Evolutionary conservation across 2,113 vertebrate genomes (phyloP), one percentile per base, ranked within the genome.

Genomic region (Pachypanchax playfairii): DNA sequence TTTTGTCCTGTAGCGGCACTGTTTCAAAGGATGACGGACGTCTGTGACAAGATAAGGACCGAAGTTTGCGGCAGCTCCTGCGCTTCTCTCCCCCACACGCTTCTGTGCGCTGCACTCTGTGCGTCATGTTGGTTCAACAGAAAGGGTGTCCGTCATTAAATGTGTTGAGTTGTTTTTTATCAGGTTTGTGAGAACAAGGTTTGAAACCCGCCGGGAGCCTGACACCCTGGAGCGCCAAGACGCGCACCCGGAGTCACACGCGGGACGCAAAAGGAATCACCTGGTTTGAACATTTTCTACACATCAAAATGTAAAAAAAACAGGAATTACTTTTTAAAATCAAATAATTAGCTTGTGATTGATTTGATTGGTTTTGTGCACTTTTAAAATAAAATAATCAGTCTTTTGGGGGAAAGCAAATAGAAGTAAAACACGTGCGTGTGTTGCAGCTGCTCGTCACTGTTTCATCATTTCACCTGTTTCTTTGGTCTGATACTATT

Each of bases 161-260:
- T 73, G 78, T 88, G 85, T 79, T 67, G 21, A 85, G 88, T 91
- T 92, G 86, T 86, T 89, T 88, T 35, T 90, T 85, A 87, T n/a
- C 71, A 82, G 66, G 50, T 46, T 47, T 49, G 73, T 87, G 82
- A 87, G 84, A 90, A 89, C 82, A 86, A 80, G 73, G 70, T 85
- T 63, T 85, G 61, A 80, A 88, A 89, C 86, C 53, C 80, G 25
- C 75, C 41, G 80, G 87, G 83, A 60, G 70, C 77, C 77, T 39
- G 69, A 56, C 78, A 75, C 75, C 87, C 77, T 29, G 84, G 59
- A 77, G 91, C 54, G 86, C 83, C 80, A 60, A 70, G 65, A 75
- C 71, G 78, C 64, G 48, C 35, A 28, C 9, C 5, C 43, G 29
- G 21, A 43, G 46, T 60, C 77, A 12, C 53, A 83, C 61, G 50